Base-by-base conservation (phyloP, 2,797 vertebrate genomes). In the Australoheros facetus region DNA sequence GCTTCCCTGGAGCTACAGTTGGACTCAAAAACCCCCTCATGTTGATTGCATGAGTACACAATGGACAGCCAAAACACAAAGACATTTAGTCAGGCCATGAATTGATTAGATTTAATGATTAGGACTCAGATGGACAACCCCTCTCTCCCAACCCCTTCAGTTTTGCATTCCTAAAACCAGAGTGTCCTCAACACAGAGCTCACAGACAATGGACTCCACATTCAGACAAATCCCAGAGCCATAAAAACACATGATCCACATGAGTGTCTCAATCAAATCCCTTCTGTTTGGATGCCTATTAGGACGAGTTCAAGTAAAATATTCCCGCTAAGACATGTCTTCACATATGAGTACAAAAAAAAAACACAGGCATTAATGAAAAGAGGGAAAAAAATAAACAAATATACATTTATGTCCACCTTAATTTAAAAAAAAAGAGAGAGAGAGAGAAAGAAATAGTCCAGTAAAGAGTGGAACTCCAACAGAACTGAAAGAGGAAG, bases 71-170 rank as follows among this genome's bases (percentile, higher is more conserved):
- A 91, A 85, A 85, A 92, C 73, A 86, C 78, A 10, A 73, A 93
- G 84, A 89, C 88, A 72, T 77, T 74, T 55, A 62, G 75, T 92
- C 88, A 90, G 89, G 84, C 83, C 80, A 90, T 85, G 87, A 89
- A 89, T 91, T 94, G 92, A 95, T 93, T 94, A 87, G 91, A 93
- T 94, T 95, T 95, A 94, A 93, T 93, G 89, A 91, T 93, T 93
- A 93, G 85, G 89, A 92, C 87, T 89, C 13, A 5, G 81, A 84
- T 85, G 85, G 89, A 92, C 87, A 88, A 56, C 78, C 71, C 82
- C 82, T 59, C 42, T 51, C 62, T 30, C 71, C 56, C 81, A 59
- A 79, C 72, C 76, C 62, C 75, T 80, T 86, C 78, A 86, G 79
- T 79, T 79, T 88, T 86, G 89, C 87, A 92, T 92, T 93, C 90